Percentiles rank a stretch among this genome's conserved stretches.
phyloP scores from a whole-genome alignment of 1,140 invertebrate genomes.

The Euschistus heros region DNA sequence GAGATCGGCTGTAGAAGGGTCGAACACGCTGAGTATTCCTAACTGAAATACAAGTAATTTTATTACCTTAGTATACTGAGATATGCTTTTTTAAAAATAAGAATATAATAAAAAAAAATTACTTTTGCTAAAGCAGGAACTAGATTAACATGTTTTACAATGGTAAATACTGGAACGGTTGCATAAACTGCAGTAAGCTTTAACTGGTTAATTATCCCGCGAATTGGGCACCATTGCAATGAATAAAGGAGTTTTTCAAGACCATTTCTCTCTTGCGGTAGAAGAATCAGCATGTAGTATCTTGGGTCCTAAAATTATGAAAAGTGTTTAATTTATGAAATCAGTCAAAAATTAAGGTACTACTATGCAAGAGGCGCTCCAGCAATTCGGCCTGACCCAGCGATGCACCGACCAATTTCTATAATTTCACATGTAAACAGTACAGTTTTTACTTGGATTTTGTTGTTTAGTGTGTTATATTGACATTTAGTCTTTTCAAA shows the following conservation, averaged over 20 bases:
- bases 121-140: constrained; percentile 67
- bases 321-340: not conserved
- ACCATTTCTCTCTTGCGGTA: constrained; percentile 38
- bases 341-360: too few species aligned
- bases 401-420: too few species aligned
- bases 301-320: constrained; percentile 38
- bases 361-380: too few species aligned
- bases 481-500: too few species aligned
- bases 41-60: constrained; percentile 42
- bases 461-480: too few species aligned
- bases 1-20: constrained; percentile 61
- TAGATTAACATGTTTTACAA: constrained; percentile 62
- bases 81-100: too few species aligned
- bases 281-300: constrained; percentile 41
- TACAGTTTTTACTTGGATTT: too few species aligned
- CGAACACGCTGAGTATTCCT: constrained; percentile 62
- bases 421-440: too few species aligned
- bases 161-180: constrained; percentile 62
- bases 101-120: constrained; percentile 21
- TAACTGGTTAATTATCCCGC: constrained; percentile 52
- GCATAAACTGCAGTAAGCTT: constrained; percentile 56
- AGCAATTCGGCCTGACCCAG: too few species aligned
- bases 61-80: constrained; percentile 5
- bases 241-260: constrained; percentile 36
- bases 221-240: constrained; percentile 39